Conservation (phyloP, 1,140 invertebrate species). For the Penaeus chinensis region DNA sequence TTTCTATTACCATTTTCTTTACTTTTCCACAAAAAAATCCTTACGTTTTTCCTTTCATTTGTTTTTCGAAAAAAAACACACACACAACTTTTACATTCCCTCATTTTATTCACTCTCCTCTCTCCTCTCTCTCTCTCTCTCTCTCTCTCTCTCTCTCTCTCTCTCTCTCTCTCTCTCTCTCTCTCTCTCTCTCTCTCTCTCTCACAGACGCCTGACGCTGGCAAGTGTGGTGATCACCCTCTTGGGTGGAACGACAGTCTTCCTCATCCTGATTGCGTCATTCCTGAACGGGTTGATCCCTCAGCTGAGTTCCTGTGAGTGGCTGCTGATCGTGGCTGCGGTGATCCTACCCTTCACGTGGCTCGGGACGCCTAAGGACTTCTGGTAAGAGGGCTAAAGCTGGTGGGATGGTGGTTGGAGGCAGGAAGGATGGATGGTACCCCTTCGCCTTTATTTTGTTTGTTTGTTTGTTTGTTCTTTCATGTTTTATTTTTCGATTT, state of each 20-base stretch:
- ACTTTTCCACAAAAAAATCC: too few species aligned
- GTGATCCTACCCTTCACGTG: slow-evolving; percentile 76
- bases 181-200: neutral
- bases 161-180: neutral
- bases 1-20: too few species aligned
- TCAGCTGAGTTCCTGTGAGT: slow-evolving; percentile 70
- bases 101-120: too few species aligned
- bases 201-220: slow-evolving; percentile 33
- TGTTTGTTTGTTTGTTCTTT: too few species aligned
- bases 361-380: slow-evolving; percentile 80
- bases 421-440: too few species aligned
- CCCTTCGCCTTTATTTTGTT: too few species aligned
- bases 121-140: neutral
- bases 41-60: too few species aligned
- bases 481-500: too few species aligned
- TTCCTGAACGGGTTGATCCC: slow-evolving; percentile 72
- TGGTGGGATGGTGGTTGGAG: too few species aligned
- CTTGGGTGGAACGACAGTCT: slow-evolving; percentile 78
- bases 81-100: too few species aligned
- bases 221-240: slow-evolving; percentile 65
- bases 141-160: neutral
- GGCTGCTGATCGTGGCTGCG: slow-evolving; percentile 76
- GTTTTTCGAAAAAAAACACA: too few species aligned
- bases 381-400: slow-evolving; percentile 71
- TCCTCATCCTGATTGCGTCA: slow-evolving; percentile 77